A percentile compares a stretch with the other conserved stretches of the same genome.
Evolutionary conservation across 2,113 vertebrate genomes (phyloP).

Genomic region (Corythornis madagascariensis): DNA sequence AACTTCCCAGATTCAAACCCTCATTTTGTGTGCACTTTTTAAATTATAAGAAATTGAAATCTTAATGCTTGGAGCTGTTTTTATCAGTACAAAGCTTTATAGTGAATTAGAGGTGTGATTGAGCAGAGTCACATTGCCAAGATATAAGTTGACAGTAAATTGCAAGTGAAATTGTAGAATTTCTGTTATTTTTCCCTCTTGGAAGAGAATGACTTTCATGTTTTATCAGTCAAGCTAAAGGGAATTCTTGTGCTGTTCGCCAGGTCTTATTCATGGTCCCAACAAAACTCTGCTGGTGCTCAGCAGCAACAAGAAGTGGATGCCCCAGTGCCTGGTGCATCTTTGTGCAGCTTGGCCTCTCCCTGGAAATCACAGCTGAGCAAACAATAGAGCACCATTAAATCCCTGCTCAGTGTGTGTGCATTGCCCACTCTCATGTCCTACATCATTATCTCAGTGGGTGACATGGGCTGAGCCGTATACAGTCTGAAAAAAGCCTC

Average conservation of each 20-base stretch:
- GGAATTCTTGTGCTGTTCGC: background rate
- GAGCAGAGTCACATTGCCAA: background rate
- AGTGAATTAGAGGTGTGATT: background rate
- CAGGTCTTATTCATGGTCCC: background rate
- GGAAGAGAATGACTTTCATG: background rate
- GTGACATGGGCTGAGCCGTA: background rate
- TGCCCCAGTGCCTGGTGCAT: background rate
- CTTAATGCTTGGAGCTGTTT: background rate
- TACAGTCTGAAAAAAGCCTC: background rate
- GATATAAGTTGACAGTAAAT: background rate
- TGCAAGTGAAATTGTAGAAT: background rate
- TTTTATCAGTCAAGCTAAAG: background rate
- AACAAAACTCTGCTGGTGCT: background rate
- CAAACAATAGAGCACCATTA: background rate
- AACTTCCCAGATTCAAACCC: background rate
- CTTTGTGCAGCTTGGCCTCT: background rate
- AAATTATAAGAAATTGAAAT: background rate
- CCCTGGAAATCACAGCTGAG: background rate
- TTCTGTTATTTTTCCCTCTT: background rate
- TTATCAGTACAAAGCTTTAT: background rate
- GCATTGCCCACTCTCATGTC: background rate
- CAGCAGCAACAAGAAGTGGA: background rate
- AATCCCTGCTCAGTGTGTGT: background rate
- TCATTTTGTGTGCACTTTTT: background rate
- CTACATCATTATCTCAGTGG: slow-evolving; percentile 13